Conservation (phyloP, 2,113 vertebrate genomes). For the Hirundichthys speculiger region DNA sequence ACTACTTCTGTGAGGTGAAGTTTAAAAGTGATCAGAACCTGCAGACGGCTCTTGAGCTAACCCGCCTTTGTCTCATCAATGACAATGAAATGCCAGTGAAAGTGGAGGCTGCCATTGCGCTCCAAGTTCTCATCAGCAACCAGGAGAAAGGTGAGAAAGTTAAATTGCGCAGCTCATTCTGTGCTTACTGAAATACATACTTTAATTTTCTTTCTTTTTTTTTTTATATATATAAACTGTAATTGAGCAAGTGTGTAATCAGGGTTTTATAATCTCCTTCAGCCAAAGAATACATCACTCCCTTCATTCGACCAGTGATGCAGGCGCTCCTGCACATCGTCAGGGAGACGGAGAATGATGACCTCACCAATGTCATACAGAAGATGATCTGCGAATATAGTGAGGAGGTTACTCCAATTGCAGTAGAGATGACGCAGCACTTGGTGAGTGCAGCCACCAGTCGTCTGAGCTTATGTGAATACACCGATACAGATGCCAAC, state of each 20-base stretch:
- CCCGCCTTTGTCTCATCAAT: constrained; percentile 94
- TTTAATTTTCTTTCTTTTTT: no score
- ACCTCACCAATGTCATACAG: constrained; percentile 98
- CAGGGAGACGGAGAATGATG: constrained; percentile 98
- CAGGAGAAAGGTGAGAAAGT: constrained; percentile 92
- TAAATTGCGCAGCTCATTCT: neutral
- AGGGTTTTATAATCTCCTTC: neutral
- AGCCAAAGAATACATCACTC: constrained; percentile 99
- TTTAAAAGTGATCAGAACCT: constrained; percentile 99
- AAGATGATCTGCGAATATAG: constrained; percentile 99
- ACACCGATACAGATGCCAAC: no score
- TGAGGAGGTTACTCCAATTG: constrained; percentile 98
- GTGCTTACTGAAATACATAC: neutral
- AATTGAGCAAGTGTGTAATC: neutral
- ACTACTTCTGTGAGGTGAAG: constrained; percentile 99
- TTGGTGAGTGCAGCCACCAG: constrained; percentile 86
- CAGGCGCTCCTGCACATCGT: constrained; percentile 98
- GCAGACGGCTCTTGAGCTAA: constrained; percentile 94
- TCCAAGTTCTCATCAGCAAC: constrained; percentile 98
- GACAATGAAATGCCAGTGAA: constrained; percentile 99
- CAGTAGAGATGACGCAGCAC: constrained; percentile 99
- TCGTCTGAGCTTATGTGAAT: no score
- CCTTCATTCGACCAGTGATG: constrained; percentile 97
- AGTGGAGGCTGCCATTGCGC: constrained; percentile 97
- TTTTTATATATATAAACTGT: neutral